Conservation (phyloP, 1,140 invertebrate genomes). For the Papilio aristodemus region DNA sequence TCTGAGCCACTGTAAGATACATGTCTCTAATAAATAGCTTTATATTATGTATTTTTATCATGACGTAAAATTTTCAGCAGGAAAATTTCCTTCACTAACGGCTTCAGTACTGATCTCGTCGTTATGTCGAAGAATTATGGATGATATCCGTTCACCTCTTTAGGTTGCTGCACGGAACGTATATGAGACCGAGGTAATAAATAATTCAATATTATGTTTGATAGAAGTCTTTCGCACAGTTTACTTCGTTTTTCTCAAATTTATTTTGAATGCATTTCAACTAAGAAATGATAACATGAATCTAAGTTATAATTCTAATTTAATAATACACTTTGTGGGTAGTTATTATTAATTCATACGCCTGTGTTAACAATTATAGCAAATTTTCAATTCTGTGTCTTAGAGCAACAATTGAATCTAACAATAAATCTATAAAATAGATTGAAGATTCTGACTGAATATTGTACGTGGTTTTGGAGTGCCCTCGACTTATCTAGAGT, state of each 20-base stretch:
- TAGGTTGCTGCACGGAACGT: background rate
- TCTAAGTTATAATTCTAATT: too few relatives aligned
- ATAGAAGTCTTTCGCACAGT: background rate
- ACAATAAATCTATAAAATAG: too few relatives aligned
- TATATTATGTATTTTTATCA: background rate
- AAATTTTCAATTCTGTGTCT: background rate
- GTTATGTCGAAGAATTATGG: constrained; percentile 15
- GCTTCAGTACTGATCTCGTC: background rate
- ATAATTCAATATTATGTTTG: background rate
- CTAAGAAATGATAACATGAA: too few relatives aligned
- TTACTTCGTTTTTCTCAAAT: background rate
- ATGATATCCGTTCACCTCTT: background rate
- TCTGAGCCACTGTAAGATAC: background rate
- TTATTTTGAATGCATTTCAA: too few relatives aligned
- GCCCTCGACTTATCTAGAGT: too few relatives aligned
- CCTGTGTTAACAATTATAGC: background rate
- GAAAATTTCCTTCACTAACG: background rate
- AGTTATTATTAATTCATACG: background rate
- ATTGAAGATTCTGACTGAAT: too few relatives aligned
- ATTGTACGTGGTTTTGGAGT: too few relatives aligned
- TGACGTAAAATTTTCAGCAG: background rate
- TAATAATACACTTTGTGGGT: background rate
- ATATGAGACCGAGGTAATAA: background rate
- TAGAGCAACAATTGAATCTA: too few relatives aligned
- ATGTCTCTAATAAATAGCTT: background rate